Evolutionary conservation across 2,113 vertebrate genomes (phyloP).

Genomic region (Scomber japonicus): DNA sequence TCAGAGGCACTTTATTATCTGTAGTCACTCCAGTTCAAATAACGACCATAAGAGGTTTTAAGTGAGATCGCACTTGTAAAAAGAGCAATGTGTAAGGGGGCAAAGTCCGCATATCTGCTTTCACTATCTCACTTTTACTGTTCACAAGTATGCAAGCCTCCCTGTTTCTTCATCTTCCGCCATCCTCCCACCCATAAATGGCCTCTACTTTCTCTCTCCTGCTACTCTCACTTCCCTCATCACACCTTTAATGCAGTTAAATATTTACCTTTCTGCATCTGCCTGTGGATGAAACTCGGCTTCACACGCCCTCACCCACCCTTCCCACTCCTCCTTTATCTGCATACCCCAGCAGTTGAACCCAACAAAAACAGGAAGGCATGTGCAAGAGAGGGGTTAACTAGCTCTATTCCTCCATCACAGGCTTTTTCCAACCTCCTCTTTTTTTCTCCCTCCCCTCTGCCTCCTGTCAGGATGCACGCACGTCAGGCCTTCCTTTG

Average conservation of each 20-base stretch:
- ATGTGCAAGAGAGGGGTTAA: constrained; percentile 47
- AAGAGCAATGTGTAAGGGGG: not conserved
- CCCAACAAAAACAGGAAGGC: constrained; percentile 72
- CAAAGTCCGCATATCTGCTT: constrained; percentile 45
- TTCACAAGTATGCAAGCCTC: constrained; percentile 35
- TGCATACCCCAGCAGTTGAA: not conserved
- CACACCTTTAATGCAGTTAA: constrained; percentile 42
- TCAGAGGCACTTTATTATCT: constrained; percentile 6
- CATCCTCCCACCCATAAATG: not conserved
- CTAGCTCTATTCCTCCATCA: constrained; percentile 40
- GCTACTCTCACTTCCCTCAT: constrained; percentile 7
- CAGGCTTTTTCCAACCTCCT: constrained; percentile 51
- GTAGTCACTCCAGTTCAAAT: constrained; percentile 16
- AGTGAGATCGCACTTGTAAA: constrained; percentile 3
- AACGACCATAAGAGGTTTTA: not conserved
- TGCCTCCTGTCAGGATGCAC: constrained; percentile 76
- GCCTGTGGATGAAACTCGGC: constrained; percentile 3
- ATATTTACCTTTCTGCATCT: constrained; percentile 60
- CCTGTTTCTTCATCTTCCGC: not conserved
- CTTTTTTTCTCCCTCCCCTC: constrained; percentile 6
- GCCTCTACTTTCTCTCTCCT: not conserved
- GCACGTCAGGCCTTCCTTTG: constrained; percentile 74
- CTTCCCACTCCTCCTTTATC: not conserved
- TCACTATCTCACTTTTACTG: constrained; percentile 29
- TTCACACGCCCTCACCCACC: not conserved